Conservation (phyloP, 1,140 invertebrate genomes). For the Melitaea cinxia region DNA sequence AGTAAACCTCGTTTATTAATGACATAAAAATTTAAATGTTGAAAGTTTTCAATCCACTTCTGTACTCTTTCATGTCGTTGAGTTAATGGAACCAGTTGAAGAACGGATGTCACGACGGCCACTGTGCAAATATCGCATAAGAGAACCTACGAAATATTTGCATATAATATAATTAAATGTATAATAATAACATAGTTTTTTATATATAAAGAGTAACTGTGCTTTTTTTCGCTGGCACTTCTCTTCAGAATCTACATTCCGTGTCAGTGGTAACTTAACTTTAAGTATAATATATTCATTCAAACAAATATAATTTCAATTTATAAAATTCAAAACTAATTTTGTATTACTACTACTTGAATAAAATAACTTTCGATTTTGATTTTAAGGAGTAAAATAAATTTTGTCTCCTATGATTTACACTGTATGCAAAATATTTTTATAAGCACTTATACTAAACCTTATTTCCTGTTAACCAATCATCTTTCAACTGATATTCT, state of each 20-base stretch:
- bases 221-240: too few species aligned
- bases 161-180: not conserved
- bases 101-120: conserved; percentile 54
- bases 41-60: conserved; percentile 53
- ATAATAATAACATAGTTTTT: too few species aligned
- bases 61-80: conserved; percentile 45
- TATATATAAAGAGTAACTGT: too few species aligned
- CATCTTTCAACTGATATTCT: conserved; percentile 43
- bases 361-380: not conserved
- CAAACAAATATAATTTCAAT: too few species aligned
- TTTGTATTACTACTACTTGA: too few species aligned
- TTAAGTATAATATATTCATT: too few species aligned
- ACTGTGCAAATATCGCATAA: conserved; percentile 60
- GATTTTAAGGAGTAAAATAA: not conserved
- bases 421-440: too few species aligned
- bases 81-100: conserved; percentile 44
- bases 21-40: conserved; percentile 52
- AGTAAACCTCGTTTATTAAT: conserved; percentile 54
- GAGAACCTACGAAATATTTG: conserved; percentile 40
- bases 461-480: conserved; percentile 56
- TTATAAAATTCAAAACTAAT: too few species aligned
- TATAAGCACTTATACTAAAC: too few species aligned
- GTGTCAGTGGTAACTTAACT: too few species aligned
- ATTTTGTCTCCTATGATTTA: too few species aligned
- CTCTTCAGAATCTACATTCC: too few species aligned